Conservation (phyloP, 1,140 invertebrate genomes). For the Drosophila sproati region DNA sequence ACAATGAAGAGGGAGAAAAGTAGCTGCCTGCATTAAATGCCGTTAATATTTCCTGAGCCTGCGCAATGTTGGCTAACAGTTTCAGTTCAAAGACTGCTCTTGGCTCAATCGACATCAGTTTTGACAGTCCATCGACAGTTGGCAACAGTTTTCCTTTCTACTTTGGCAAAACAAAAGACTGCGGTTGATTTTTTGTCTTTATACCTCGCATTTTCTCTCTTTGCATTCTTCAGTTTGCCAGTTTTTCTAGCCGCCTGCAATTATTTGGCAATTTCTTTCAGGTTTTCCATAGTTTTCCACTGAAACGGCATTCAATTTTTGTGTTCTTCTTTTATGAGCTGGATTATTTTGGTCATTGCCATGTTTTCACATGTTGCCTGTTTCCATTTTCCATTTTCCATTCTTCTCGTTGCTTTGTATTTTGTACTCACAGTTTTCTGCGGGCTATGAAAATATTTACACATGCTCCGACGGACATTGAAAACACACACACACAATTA, state of each 20-base stretch:
- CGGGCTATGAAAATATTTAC: conserved; percentile 78
- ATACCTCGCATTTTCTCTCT: conserved; percentile 41
- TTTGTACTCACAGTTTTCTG: conserved; percentile 50
- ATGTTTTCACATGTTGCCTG: conserved; percentile 67
- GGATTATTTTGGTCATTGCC: conserved; percentile 82
- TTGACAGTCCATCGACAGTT: conserved; percentile 71
- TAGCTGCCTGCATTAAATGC: conserved; percentile 7
- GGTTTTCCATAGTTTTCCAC: conserved; percentile 33
- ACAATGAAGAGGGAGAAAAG: conserved; percentile 31
- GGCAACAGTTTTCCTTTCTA: conserved; percentile 46
- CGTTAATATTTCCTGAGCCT: conserved; percentile 74
- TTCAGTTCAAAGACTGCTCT: background rate
- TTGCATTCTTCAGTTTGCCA: conserved; percentile 22
- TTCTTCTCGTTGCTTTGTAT: conserved; percentile 18
- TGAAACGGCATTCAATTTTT: conserved; percentile 51
- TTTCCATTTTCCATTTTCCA: conserved; percentile 24
- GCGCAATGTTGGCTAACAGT: conserved; percentile 45
- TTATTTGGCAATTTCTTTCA: conserved; percentile 76
- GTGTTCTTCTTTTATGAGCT: conserved; percentile 13
- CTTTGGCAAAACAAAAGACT: conserved; percentile 48
- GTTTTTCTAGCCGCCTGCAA: conserved; percentile 51
- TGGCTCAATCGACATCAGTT: conserved; percentile 55
- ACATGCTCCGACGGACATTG: conserved; percentile 54
- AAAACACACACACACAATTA: conserved; percentile 66
- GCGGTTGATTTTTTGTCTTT: conserved; percentile 78